These are phyloP conservation scores for Takifugu flavidus DNA, from an alignment of 2,113 vertebrate genomes.

Conservation along the genomic window DNA sequence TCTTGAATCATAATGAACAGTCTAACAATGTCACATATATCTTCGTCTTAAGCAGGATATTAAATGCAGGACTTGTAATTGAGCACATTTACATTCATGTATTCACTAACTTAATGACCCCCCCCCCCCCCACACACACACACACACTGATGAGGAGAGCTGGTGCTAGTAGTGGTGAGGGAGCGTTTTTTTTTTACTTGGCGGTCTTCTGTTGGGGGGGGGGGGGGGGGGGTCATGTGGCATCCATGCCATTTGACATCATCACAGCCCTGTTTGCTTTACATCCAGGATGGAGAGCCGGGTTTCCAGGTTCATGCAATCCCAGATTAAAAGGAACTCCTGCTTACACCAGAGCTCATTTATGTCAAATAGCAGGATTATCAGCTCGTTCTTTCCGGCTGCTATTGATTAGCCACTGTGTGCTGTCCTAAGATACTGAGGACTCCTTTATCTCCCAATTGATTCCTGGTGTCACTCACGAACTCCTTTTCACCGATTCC, in stretches of 20 bases:
- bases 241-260: no score
- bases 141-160: neutral
- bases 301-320: slow-evolving; percentile 13
- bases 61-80: no score
- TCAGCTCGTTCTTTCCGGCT: slow-evolving; percentile 12
- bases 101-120: neutral
- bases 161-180: slow-evolving; percentile 8
- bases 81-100: neutral
- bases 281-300: neutral
- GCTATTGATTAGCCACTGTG: slow-evolving; percentile 35
- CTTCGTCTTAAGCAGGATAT: no score
- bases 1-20: neutral
- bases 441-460: slow-evolving; percentile 43
- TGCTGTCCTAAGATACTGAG: slow-evolving; percentile 11
- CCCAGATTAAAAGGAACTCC: neutral
- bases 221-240: no score
- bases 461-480: slow-evolving; percentile 40
- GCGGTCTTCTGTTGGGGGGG: no score
- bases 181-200: neutral
- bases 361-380: slow-evolving; percentile 4
- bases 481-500: slow-evolving; percentile 19
- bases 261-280: no score
- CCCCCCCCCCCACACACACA: no score
- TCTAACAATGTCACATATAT: neutral
- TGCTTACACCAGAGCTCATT: neutral